These are phyloP conservation scores for Ruditapes philippinarum DNA, from an alignment of 1,140 invertebrate genomes.

Conservation along the genomic window DNA sequence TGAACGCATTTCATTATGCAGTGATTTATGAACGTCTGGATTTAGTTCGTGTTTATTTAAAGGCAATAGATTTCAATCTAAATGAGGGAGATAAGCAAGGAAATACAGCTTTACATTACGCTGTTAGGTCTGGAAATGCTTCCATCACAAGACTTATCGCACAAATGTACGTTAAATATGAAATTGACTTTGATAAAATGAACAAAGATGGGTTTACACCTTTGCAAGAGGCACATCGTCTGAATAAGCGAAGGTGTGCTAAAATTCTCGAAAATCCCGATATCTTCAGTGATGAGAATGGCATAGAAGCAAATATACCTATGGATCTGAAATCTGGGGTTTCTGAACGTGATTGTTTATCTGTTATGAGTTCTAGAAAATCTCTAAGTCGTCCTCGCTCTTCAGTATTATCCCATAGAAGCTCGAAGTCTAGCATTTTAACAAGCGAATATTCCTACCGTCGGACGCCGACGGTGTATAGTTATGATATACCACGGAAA, in stretches of 20 bases:
- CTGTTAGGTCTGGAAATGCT: slow-evolving; percentile 75
- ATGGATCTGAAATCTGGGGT: slow-evolving; percentile 17
- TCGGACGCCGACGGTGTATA: slow-evolving; percentile 15
- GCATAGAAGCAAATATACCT: slow-evolving; percentile 40
- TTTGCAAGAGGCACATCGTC: slow-evolving; percentile 68
- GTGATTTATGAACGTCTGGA: slow-evolving; percentile 78
- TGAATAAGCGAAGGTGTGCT: slow-evolving; percentile 55
- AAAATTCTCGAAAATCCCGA: slow-evolving; percentile 42
- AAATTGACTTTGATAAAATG: slow-evolving; percentile 67
- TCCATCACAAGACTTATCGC: slow-evolving; percentile 73
- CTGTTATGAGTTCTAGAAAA: slow-evolving; percentile 25
- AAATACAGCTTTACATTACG: slow-evolving; percentile 83
- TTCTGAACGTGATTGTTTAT: background rate
- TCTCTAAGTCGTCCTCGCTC: slow-evolving; percentile 18
- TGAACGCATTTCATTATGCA: slow-evolving; percentile 83
- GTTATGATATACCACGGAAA: background rate
- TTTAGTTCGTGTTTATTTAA: slow-evolving; percentile 78
- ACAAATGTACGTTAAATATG: slow-evolving; percentile 71
- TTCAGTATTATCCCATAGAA: slow-evolving; percentile 14
- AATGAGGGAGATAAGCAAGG: slow-evolving; percentile 76
- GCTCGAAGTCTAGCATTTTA: slow-evolving; percentile 30
- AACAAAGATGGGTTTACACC: slow-evolving; percentile 76
- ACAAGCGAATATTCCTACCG: background rate
- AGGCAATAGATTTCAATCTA: slow-evolving; percentile 82
- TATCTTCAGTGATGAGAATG: slow-evolving; percentile 4